Evolutionary conservation across 2,888 invertebrate species (phyloP), one percentile per base, ranked within the genome.

Genomic region (Zhuqinia jingwanae): DNA sequence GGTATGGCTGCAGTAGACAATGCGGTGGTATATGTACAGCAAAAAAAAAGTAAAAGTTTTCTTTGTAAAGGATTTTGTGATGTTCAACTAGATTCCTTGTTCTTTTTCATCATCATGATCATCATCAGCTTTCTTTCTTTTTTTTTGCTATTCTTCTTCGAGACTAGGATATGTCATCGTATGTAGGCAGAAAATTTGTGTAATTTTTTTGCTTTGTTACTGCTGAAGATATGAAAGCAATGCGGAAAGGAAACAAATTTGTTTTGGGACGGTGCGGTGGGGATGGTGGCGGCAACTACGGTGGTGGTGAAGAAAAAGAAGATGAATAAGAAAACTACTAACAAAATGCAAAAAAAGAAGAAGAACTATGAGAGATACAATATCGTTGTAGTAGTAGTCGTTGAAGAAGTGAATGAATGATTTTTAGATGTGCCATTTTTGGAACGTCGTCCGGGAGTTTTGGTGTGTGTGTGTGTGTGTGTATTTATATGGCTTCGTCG

Each of bases 211-310:
- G 36, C 42, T 13, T 47, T 36, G 58, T 58, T 58, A n/a, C 22
- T 58, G 22, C 13, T 58, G n/a, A 63, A 63, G 27, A 68, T 53
- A 50, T 15, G 68, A 53, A 65, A 63, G 45, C 45, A 68, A 68
- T 36, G 68, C 63, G 63, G 56, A n/a, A 80, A 68, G 36, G 50
- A 80, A 80, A 80, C 63, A 81, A 81, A 70, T 68, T 81, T 81
- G 81, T 81, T 81, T 30, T 58, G 81, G 70, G 81, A 73, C 73
- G 45, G 47, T 50, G 68, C 15, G 45, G 47, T 25, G 20, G 47
- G 15, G 42, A 15, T 70, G 20, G 36, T 45, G 22, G 65, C 25
- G 58, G 15, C n/a, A n/a, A n/a, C n/a, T n/a, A n/a, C n/a, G n/a
- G 22, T 58, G 58, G 58, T 58, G 58, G 10, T 25, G 22, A 63